These are phyloP conservation scores for Acestrorhynchus altus DNA, from an alignment of 2,797 vertebrate species.

Conservation along the genomic window DNA sequence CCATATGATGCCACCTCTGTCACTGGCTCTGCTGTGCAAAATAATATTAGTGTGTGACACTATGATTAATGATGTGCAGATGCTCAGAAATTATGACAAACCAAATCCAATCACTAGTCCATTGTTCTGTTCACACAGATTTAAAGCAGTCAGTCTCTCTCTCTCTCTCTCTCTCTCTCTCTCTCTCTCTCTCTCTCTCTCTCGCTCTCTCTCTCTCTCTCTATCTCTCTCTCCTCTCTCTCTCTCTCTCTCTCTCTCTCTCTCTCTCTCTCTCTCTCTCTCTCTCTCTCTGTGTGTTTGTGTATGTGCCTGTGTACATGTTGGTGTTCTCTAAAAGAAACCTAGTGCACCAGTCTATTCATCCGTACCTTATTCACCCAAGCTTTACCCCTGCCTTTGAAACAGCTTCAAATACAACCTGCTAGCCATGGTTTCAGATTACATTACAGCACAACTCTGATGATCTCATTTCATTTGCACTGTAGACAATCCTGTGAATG, in stretches of 20 bases:
- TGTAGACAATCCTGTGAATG: not conserved
- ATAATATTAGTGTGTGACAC: no score
- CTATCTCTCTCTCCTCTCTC: no score
- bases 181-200: no score
- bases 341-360: not conserved
- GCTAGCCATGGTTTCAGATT: not conserved
- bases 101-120: constrained; percentile 21
- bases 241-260: no score
- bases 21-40: not conserved
- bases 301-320: no score
- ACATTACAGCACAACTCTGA: not conserved
- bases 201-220: no score
- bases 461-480: not conserved
- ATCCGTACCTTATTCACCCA: not conserved
- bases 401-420: constrained; percentile 1
- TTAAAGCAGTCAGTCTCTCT: not conserved
- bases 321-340: no score
- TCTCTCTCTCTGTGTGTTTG: no score
- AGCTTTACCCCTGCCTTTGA: not conserved
- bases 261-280: no score
- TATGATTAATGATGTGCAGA: constrained; percentile 46
- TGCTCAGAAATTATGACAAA: constrained; percentile 31
- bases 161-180: no score
- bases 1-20: not conserved
- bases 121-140: not conserved